Evolutionary conservation across 2,797 vertebrate genomes (phyloP).

Genomic region (Oreortyx pictus): DNA sequence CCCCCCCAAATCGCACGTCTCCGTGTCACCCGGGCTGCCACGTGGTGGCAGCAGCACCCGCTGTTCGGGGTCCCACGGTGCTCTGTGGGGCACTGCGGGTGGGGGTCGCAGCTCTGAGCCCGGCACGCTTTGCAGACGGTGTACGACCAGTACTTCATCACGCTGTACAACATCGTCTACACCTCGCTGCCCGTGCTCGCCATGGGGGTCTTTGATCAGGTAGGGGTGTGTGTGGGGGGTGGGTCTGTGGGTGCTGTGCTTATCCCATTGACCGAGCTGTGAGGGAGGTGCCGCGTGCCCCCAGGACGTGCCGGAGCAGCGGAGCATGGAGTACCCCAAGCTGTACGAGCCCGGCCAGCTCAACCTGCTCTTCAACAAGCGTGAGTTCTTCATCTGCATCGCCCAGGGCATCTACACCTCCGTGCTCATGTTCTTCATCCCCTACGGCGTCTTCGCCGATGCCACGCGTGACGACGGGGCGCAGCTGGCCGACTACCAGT

Average conservation of each 20-base stretch:
- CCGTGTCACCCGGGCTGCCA: accelerated
- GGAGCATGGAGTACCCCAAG: conserved; percentile 93
- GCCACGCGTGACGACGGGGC: conserved; percentile 87
- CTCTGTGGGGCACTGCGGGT: accelerated
- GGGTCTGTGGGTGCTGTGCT: not conserved
- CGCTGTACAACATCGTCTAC: conserved; percentile 96
- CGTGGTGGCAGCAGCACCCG: not conserved
- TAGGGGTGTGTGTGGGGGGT: not conserved
- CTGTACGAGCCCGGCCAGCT: conserved; percentile 95
- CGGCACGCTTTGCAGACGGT: conserved; percentile 32
- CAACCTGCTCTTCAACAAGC: conserved; percentile 97
- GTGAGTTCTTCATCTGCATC: conserved; percentile 97
- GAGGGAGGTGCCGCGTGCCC: not conserved
- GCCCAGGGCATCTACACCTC: conserved; percentile 96
- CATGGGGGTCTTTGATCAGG: conserved; percentile 98
- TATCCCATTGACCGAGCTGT: too few relatives aligned
- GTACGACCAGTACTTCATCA: conserved; percentile 87
- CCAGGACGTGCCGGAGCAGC: conserved; percentile 92
- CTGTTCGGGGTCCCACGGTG: not conserved
- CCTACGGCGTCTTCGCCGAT: conserved; percentile 84
- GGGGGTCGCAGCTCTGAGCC: accelerated
- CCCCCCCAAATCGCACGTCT: not conserved
- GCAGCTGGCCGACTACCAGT: conserved; percentile 93
- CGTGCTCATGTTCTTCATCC: conserved; percentile 92
- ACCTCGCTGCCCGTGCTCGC: conserved; percentile 95